Evolutionary conservation across 2,113 vertebrate species (phyloP), one percentile per base, ranked within the genome.

Genomic region (Hypocryptadius cinnamomeus): DNA sequence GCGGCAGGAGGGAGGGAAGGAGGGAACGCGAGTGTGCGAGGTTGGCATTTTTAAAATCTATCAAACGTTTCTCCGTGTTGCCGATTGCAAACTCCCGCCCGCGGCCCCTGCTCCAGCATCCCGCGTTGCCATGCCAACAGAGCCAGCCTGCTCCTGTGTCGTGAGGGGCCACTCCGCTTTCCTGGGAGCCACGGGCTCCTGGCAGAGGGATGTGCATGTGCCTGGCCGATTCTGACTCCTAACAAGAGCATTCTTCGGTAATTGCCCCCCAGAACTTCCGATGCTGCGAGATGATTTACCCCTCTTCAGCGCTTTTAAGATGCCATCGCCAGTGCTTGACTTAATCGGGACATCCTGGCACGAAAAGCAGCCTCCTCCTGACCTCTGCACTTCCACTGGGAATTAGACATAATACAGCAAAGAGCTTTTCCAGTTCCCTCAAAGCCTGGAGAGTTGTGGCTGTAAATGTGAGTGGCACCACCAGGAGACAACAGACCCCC

Each of bases 61-160:
- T n/a, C 85, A 3, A 87, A 77, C 65, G 30, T 69, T 81, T 90
- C 73, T 48, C 71, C 5, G 2, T 20, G 74, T 21, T 66, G 89
- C 90, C 39, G 37, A 44, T 83, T 40, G 90, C 63, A 30, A 89
- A 66, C 72, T 86, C 51, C 72, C 35, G 79, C 89, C 54, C 31
- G 76, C 69, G 3, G 4, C 63, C 45, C 78, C 79, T 1, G 35
- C 87, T 6, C 51, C 95, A 89, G 96, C 94, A 95, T 97, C 96
- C 85, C 27, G 4, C 15, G 92, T 96, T 95, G 74, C 96, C 94
- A 94, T 94, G 94, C 5, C 89, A 77, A 97, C 95, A 27, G 63
- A 48, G 39, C 72, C 87, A 64, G 91, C 61, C 92, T 76, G 50
- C 84, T 88, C 50, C 28, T 13, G 48, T 19, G 69, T 79, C 6